Conservation (phyloP, 2,113 vertebrate species). For the Calidris pygmaea region DNA sequence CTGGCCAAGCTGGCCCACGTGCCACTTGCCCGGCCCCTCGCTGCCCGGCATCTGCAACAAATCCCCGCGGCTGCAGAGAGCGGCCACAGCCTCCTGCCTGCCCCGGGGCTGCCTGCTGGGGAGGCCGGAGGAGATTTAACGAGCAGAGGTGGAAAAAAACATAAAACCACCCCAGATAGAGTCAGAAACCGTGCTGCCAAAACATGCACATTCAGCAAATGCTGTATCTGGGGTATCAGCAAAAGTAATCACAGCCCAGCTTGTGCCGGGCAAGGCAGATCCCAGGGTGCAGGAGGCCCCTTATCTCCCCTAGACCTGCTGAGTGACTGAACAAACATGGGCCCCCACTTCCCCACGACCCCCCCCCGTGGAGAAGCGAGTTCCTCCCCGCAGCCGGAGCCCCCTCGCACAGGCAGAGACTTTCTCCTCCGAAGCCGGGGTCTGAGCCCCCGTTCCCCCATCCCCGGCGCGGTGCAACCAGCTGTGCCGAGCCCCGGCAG, state of each 20-base stretch:
- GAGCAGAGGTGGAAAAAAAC: neutral
- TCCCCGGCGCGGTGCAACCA: neutral
- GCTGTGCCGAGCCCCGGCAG: neutral
- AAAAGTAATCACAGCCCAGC: neutral
- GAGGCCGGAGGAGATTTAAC: neutral
- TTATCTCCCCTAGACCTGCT: slow-evolving; percentile 7
- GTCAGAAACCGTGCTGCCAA: neutral
- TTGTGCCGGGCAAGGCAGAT: neutral
- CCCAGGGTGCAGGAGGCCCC: slow-evolving; percentile 37
- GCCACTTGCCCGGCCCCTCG: neutral
- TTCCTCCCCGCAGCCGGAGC: neutral
- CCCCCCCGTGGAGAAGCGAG: neutral
- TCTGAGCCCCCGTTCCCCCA: neutral
- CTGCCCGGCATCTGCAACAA: neutral
- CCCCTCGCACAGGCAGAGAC: neutral
- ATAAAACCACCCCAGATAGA: neutral
- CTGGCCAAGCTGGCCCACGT: rapidly evolving
- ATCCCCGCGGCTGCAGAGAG: neutral
- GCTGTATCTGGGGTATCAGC: slow-evolving; percentile 7
- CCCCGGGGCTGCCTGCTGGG: slow-evolving; percentile 1
- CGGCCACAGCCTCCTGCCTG: neutral
- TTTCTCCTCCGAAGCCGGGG: neutral
- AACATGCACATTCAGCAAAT: slow-evolving; percentile 30
- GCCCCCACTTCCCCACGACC: neutral
- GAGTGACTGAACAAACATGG: neutral